Evolutionary conservation across 2,797 vertebrate species (phyloP).

Genomic region (Aphelocoma californica): DNA sequence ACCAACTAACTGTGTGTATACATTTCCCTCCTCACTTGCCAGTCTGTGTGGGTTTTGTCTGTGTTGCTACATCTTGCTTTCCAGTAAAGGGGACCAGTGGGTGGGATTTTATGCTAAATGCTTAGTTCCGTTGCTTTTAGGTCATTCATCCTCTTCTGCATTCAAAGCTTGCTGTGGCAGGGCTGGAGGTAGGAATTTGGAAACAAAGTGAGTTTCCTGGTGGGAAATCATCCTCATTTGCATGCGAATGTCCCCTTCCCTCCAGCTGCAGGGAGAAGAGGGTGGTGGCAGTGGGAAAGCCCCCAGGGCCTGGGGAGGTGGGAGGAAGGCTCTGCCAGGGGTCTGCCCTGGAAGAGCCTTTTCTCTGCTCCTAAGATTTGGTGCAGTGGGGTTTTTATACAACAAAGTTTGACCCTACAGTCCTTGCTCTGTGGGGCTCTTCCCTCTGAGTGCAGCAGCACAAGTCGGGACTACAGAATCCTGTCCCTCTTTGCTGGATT

Average conservation of each 20-base stretch:
- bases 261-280: neutral
- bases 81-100: neutral
- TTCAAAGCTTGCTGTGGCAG: neutral
- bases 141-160: slow-evolving; percentile 3
- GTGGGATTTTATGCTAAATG: neutral
- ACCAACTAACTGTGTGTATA: rapidly evolving
- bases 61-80: neutral
- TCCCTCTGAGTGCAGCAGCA: neutral
- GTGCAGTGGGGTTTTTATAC: neutral
- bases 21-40: neutral
- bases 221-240: slow-evolving; percentile 3
- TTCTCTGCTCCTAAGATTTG: neutral
- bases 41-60: neutral
- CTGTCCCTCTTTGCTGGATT: neutral
- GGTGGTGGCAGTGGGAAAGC: neutral
- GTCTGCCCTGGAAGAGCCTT: neutral
- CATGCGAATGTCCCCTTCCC: slow-evolving; percentile 19
- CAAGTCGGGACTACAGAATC: neutral
- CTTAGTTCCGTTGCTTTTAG: neutral
- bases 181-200: neutral
- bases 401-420: neutral
- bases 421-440: neutral
- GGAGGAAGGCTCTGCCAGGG: neutral
- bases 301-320: neutral
- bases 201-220: slow-evolving; percentile 36